These are phyloP conservation scores for Reticulitermes lucifugus DNA, from an alignment of 2,888 invertebrate genomes.

Conservation along the genomic window DNA sequence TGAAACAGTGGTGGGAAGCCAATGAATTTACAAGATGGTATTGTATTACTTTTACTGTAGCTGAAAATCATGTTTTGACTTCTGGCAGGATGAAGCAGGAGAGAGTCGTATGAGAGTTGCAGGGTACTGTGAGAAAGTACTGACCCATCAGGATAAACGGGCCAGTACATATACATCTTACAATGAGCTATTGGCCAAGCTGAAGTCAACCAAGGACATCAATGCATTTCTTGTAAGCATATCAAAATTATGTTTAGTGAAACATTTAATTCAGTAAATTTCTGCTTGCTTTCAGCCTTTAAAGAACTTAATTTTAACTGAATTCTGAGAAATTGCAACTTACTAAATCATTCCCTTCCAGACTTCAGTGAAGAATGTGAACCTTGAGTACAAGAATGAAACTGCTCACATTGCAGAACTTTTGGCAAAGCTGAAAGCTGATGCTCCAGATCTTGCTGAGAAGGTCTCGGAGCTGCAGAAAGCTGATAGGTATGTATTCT, in stretches of 20 bases:
- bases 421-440: conserved; percentile 67
- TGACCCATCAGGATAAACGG: conserved; percentile 70
- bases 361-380: conserved; percentile 68
- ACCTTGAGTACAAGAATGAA: conserved; percentile 70
- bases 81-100: conserved; percentile 65
- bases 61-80: too few relatives aligned
- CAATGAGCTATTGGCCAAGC: conserved; percentile 71
- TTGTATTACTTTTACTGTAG: too few relatives aligned
- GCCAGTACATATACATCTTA: conserved; percentile 70
- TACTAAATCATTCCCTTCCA: conserved; percentile 55
- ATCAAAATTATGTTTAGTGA: background rate
- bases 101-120: conserved; percentile 64
- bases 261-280: background rate
- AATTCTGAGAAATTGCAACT: too few relatives aligned
- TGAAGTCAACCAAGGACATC: conserved; percentile 71
- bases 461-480: conserved; percentile 72
- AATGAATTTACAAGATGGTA: too few relatives aligned
- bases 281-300: too few relatives aligned
- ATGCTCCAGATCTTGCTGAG: conserved; percentile 71
- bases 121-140: conserved; percentile 68
- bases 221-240: conserved; percentile 60
- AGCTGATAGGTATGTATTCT: conserved; percentile 63
- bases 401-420: conserved; percentile 68
- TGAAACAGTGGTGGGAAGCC: too few relatives aligned
- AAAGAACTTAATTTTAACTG: too few relatives aligned